Percentiles rank a stretch among this genome's conserved stretches.
These are phyloP conservation scores for Dascillus cervinus DNA, from an alignment of 2,888 invertebrate genomes.

Conservation along the genomic window DNA sequence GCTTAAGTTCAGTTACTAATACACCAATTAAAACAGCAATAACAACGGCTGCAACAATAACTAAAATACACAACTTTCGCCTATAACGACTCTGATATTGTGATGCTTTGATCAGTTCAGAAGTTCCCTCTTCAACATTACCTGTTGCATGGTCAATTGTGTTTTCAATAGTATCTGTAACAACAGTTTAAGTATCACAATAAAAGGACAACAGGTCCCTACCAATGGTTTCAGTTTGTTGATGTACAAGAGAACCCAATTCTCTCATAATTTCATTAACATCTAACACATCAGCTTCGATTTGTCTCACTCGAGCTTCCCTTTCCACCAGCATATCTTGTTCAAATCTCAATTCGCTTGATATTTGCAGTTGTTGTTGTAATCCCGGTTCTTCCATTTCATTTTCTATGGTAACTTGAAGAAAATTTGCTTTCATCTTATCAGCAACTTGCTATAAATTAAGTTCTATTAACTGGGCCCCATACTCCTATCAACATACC, in stretches of 20 bases:
- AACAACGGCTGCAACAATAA: constrained; percentile 58
- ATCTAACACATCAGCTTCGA: constrained; percentile 76
- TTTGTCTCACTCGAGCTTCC: constrained; percentile 69
- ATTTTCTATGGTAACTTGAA: constrained; percentile 33
- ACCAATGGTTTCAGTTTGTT: constrained; percentile 70
- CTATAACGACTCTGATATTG: constrained; percentile 70
- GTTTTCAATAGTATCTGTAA: constrained; percentile 74
- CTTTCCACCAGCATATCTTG: constrained; percentile 73
- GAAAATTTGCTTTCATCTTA: constrained; percentile 60
- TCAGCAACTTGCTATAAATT: constrained; percentile 51
- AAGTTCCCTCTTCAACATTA: constrained; percentile 71
- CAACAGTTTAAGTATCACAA: constrained; percentile 1
- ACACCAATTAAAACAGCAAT: constrained; percentile 62
- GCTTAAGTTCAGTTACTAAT: constrained; percentile 36
- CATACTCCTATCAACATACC: constrained; percentile 46
- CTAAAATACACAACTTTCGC: constrained; percentile 64
- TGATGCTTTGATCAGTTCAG: constrained; percentile 74
- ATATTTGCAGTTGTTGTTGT: constrained; percentile 39
- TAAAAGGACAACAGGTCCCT: constrained; percentile 31
- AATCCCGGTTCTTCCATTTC: constrained; percentile 34
- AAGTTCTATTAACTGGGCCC: neutral
- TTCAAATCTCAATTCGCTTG: constrained; percentile 65
- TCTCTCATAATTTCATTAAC: constrained; percentile 78
- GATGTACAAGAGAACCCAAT: constrained; percentile 60
- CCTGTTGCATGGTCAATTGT: constrained; percentile 68